Percentiles rank a stretch among this genome's conserved stretches.
Conservation (phyloP, 2,113 vertebrate species). For the Gopherus flavomarginatus region DNA sequence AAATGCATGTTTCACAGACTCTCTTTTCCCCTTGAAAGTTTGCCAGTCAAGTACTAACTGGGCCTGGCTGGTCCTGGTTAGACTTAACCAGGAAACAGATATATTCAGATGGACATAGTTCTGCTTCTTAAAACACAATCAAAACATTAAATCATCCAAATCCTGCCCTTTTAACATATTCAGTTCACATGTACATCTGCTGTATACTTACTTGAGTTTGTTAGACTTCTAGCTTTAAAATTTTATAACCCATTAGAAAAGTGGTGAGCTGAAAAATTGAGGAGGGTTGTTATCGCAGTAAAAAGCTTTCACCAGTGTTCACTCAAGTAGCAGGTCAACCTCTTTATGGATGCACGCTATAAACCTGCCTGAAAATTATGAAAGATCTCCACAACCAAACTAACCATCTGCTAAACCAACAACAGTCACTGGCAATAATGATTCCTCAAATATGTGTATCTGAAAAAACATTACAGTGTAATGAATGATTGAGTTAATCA, state of each 20-base stretch:
- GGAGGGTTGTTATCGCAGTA: not conserved
- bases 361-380: not conserved
- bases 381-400: not conserved
- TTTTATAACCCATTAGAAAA: not conserved
- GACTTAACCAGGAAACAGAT: not conserved
- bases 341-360: not conserved
- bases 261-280: not conserved
- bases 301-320: not conserved
- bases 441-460: not conserved
- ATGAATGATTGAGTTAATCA: too few relatives aligned
- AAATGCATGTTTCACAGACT: not conserved
- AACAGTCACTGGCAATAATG: not conserved
- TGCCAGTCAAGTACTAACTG: not conserved
- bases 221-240: not conserved
- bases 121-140: not conserved
- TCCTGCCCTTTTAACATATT: not conserved
- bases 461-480: not conserved
- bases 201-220: not conserved
- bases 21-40: not conserved
- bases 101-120: not conserved
- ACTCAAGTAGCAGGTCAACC: not conserved
- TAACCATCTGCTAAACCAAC: not conserved
- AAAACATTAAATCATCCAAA: not conserved
- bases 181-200: not conserved
- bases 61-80: not conserved